Conservation (phyloP, 1,140 invertebrate genomes). For the Drosophila bocki region DNA sequence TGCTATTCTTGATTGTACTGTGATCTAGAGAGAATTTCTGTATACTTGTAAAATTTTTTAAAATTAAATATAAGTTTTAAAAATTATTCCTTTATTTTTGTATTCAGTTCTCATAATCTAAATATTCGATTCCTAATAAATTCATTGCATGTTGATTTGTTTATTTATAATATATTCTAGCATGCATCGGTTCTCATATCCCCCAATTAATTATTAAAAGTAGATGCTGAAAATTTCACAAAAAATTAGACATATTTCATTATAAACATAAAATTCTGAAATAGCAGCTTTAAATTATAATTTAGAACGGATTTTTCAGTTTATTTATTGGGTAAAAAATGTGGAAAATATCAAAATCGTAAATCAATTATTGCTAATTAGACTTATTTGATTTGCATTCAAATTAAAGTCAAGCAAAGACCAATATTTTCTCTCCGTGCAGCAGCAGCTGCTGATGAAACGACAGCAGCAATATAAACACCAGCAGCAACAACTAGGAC, state of each 20-base stretch:
- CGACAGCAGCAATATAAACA: slow-evolving; percentile 66
- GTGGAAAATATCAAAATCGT: not conserved
- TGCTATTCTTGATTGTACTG: not conserved
- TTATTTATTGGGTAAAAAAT: not conserved
- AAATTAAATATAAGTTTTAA: not conserved
- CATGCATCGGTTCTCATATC: no score
- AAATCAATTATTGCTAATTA: not conserved
- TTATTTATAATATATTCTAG: not conserved
- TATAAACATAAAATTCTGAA: not conserved
- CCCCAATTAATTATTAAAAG: not conserved
- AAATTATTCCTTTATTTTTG: not conserved
- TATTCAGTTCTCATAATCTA: not conserved
- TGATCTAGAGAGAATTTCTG: no score
- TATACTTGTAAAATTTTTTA: not conserved
- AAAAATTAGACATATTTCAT: not conserved
- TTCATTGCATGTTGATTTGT: not conserved
- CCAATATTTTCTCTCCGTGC: slow-evolving; percentile 3
- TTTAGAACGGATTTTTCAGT: not conserved
- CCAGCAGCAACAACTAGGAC: slow-evolving; percentile 42
- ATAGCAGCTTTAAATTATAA: not conserved
- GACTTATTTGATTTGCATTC: not conserved
- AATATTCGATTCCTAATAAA: not conserved
- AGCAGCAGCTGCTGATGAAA: slow-evolving; percentile 77
- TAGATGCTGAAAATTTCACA: not conserved
- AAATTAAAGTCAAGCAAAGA: not conserved